Percentiles rank a stretch among this genome's conserved stretches.
Evolutionary conservation across 2,797 vertebrate species (phyloP).

Genomic region (Phataginus tricuspis): DNA sequence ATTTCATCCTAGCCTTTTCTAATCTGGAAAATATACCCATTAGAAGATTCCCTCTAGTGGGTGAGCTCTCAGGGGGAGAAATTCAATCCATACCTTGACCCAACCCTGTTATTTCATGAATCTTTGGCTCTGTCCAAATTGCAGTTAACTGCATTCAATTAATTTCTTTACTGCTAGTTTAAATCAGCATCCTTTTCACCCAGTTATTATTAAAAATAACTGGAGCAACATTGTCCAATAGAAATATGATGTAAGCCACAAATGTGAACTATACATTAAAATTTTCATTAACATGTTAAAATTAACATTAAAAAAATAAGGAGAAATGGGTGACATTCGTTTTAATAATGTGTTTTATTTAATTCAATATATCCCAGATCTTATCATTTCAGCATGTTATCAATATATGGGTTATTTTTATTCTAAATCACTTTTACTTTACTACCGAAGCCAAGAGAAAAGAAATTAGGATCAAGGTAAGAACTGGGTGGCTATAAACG

Average conservation of each 20-base stretch:
- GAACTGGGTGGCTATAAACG: background rate
- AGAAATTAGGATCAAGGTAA: background rate
- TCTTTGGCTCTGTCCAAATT: background rate
- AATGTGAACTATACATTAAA: background rate
- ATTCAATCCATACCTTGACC: background rate
- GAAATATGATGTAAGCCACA: background rate
- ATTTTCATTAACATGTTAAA: background rate
- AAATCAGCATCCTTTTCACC: background rate
- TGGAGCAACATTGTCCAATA: background rate
- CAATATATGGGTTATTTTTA: background rate
- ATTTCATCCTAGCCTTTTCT: conserved; percentile 4
- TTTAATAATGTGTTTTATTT: conserved; percentile 9
- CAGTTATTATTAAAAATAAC: background rate
- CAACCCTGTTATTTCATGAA: background rate
- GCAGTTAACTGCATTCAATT: background rate
- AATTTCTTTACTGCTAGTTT: background rate
- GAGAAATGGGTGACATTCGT: background rate
- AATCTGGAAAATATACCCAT: background rate
- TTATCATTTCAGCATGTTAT: background rate
- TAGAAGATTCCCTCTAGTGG: background rate
- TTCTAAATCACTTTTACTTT: conserved; percentile 22
- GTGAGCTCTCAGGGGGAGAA: background rate
- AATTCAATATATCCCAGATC: background rate
- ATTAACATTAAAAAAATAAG: background rate
- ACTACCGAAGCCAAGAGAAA: background rate